Percentiles rank a stretch among this genome's conserved stretches.
These are phyloP conservation scores for Pseudorhombus dupliciocellatus DNA, from an alignment of 2,113 vertebrate species.

Conservation along the genomic window DNA sequence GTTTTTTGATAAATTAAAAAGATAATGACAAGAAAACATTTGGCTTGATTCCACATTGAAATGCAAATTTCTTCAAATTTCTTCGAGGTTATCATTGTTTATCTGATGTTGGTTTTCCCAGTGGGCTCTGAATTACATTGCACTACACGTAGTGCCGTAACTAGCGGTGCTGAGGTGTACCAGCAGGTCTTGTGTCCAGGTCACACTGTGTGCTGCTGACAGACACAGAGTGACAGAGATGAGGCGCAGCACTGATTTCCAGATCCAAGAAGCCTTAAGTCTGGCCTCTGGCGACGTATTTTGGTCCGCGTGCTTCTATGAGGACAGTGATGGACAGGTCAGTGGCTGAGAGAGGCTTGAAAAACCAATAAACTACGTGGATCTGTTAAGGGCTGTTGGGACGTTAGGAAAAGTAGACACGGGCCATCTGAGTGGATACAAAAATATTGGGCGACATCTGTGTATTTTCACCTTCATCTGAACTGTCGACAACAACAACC, in stretches of 20 bases:
- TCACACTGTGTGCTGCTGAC: conserved; percentile 66
- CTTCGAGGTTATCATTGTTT: not conserved
- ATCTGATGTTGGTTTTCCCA: not conserved
- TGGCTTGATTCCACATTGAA: too few species aligned
- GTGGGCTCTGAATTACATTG: not conserved
- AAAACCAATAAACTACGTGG: not conserved
- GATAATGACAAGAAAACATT: too few species aligned
- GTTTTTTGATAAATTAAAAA: too few species aligned
- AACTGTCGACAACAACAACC: not conserved
- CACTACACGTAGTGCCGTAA: not conserved
- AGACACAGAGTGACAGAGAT: conserved; percentile 69
- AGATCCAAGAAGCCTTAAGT: conserved; percentile 63
- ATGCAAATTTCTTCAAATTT: too few species aligned
- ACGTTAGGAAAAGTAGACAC: not conserved
- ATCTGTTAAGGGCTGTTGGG: not conserved
- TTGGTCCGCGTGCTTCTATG: conserved; percentile 61
- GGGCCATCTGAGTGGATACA: too few species aligned
- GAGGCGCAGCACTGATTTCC: conserved; percentile 72
- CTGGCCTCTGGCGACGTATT: conserved; percentile 48
- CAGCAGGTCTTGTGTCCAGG: conserved; percentile 72
- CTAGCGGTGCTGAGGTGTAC: conserved; percentile 54
- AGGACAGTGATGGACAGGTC: conserved; percentile 61
- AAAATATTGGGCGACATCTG: not conserved
- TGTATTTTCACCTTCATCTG: not conserved
- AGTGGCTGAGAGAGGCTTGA: conserved; percentile 34